A percentile compares a stretch with the other conserved stretches of the same genome.
These are phyloP conservation scores for Henricia sp. DNA, from an alignment of 53 echinoderm and acorn worm species.

Conservation along the genomic window DNA sequence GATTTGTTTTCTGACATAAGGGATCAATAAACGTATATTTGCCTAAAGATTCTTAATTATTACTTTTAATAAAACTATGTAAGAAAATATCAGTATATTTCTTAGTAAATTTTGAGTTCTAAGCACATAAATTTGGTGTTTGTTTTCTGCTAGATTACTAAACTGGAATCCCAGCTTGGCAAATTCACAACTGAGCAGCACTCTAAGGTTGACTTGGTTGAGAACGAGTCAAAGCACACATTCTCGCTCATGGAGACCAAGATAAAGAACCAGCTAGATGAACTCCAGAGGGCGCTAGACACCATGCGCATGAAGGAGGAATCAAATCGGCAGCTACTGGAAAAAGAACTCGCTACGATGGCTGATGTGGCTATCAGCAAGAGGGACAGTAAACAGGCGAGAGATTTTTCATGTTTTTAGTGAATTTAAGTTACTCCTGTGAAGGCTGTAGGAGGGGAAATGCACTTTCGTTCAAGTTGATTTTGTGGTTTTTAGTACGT, in stretches of 20 bases:
- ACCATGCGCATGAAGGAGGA: conserved; percentile 8
- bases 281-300: conserved; percentile 42
- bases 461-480: not conserved
- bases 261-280: conserved; percentile 23
- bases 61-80: no score
- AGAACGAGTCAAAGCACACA: conserved; percentile 42
- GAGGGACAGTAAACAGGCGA: conserved; percentile 55
- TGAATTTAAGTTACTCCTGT: not conserved
- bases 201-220: conserved; percentile 18
- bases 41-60: no score
- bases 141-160: conserved; percentile 37
- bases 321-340: conserved; percentile 36
- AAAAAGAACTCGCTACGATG: conserved; percentile 24
- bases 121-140: no score
- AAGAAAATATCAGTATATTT: no score
- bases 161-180: conserved; percentile 46
- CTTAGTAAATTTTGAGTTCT: no score
- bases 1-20: no score
- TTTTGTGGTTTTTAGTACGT: no score
- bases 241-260: conserved; percentile 38
- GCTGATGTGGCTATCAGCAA: conserved; percentile 20
- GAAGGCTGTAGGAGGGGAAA: not conserved
- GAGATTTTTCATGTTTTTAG: not conserved
- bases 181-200: conserved; percentile 30
- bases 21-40: no score